Evolutionary conservation across 2,888 invertebrate genomes (phyloP).

Genomic region (Stegophylla sp.): DNA sequence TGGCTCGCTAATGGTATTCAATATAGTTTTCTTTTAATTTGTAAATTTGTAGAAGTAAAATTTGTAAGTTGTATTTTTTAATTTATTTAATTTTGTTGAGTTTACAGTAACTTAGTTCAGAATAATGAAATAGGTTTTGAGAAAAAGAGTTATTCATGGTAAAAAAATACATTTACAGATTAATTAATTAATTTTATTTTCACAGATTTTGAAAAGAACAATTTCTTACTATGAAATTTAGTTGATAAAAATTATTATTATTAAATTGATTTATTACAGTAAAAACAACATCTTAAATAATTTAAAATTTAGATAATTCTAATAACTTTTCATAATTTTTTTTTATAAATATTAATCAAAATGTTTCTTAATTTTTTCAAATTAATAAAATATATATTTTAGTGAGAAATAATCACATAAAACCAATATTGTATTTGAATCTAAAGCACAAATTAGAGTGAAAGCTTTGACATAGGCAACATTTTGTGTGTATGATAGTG

Average conservation of each 20-base stretch:
- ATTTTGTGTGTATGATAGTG: background rate
- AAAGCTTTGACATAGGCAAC: constrained; percentile 3
- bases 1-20: constrained; percentile 5
- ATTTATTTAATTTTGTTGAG: constrained; percentile 29
- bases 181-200: background rate
- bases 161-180: background rate
- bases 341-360: constrained; percentile 26
- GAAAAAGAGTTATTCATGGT: background rate
- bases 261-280: background rate
- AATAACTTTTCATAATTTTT: constrained; percentile 11
- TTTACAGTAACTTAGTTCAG: constrained; percentile 7
- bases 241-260: background rate
- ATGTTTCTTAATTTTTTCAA: constrained; percentile 9
- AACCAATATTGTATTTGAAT: constrained; percentile 24
- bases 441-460: background rate
- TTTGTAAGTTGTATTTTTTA: constrained; percentile 31
- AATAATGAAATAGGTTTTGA: background rate
- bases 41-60: constrained; percentile 29
- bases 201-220: background rate
- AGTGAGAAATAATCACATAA: background rate
- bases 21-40: constrained; percentile 33
- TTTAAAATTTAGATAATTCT: constrained; percentile 12
- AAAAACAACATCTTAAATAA: background rate
- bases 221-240: background rate
- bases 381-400: background rate